A percentile compares a stretch with the other conserved stretches of the same genome.
Evolutionary conservation across 2,888 invertebrate genomes (phyloP).

Genomic region (Arrhopalites spinosus): DNA sequence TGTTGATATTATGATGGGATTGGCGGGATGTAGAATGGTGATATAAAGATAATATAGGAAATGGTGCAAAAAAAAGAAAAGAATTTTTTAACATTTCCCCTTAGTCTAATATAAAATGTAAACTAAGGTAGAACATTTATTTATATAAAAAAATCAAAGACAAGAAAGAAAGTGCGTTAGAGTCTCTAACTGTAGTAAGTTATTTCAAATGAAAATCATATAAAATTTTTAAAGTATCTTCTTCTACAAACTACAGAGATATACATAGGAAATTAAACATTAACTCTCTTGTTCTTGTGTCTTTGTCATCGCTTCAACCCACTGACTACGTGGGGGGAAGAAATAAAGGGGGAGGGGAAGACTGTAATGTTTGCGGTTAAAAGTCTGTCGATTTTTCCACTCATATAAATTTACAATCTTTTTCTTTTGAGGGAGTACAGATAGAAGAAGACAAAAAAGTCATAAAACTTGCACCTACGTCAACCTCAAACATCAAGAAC

Average conservation of each 20-base stretch:
- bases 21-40: no score
- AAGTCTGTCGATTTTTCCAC: neutral
- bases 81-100: no score
- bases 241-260: neutral
- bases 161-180: no score
- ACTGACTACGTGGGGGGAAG: neutral
- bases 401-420: constrained; percentile 1
- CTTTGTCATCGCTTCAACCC: constrained; percentile 3
- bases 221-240: neutral
- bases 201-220: neutral
- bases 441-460: neutral
- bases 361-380: neutral
- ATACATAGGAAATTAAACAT: neutral
- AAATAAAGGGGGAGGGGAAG: neutral
- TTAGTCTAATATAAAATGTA: no score
- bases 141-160: no score
- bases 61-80: no score
- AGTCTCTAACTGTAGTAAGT: constrained; percentile 1
- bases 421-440: neutral
- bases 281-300: neutral
- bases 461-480: constrained; percentile 18
- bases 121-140: no score
- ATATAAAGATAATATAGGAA: no score
- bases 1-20: no score
- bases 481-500: neutral